Evolutionary conservation across 2,797 vertebrate genomes (phyloP), one percentile per base, ranked within the genome.

Genomic region (Scolopax rusticola): DNA sequence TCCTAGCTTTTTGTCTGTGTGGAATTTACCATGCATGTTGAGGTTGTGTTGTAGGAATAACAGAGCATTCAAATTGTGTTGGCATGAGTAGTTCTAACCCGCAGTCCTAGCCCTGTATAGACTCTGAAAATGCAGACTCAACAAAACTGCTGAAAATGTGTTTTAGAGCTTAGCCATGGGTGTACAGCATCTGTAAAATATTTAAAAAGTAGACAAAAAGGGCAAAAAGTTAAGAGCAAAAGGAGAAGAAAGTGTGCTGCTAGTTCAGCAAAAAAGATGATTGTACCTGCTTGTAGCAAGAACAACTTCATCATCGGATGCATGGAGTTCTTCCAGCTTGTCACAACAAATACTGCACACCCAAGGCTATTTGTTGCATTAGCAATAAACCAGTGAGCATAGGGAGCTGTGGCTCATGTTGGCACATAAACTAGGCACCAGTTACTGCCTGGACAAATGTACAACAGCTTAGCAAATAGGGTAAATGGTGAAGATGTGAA

Each of bases 361-460:
- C 84, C 78, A 76, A 23, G 87, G 92, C 91, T 85, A 7, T 97
- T 96, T 88, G 64, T 80, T 94, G 59, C 86, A 76, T 96, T 94
- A 94, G 45, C 59, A 71, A 56, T 87, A 81, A 84, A 59, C 59
- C 57, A 75, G 83, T 0, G n/a, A 83, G 60, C 5, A 1, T 1
- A 40, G 75, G 83, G 77, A 94, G 56, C 56, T 15, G 15, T 71
- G 81, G 65, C 53, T 71, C 27, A 1, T 36, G 69, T 33, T 95
- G 87, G 57, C 84, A 67, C 68, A 28, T 1, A 7, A 60, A 24
- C 25, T 47, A 57, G 70, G 76, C 80, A 76, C 41, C 68, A 70
- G 50, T 65, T 78, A 48, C 65, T 1, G 7, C 57, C 86, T 67
- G 33, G 40, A 68, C 69, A 73, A 61, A 28, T 23, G 12, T 9